phyloP scores from a whole-genome alignment of 2,888 invertebrate species.

The Tiliacea aurago region DNA sequence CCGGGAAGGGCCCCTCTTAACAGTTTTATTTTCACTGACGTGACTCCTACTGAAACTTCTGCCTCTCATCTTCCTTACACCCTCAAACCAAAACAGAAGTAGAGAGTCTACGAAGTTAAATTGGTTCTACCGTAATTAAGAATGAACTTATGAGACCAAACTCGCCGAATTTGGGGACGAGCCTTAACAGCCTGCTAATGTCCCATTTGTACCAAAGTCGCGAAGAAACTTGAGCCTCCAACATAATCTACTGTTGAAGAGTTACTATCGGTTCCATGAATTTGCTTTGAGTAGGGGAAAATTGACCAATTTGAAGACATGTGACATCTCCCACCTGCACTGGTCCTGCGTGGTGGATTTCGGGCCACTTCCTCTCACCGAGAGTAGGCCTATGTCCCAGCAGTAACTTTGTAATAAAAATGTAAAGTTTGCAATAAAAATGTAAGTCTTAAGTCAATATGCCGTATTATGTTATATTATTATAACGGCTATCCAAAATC shows the following conservation, averaged over 20 bases:
- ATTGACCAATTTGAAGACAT: background rate
- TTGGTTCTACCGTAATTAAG: constrained; percentile 58
- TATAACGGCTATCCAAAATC: too few relatives aligned
- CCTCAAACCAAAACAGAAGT: constrained; percentile 4
- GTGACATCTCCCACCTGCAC: too few relatives aligned
- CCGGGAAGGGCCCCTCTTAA: too few relatives aligned
- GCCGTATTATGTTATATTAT: too few relatives aligned
- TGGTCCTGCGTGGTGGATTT: too few relatives aligned
- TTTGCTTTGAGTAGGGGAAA: background rate
- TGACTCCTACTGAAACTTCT: constrained; percentile 7
- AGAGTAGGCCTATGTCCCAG: too few relatives aligned
- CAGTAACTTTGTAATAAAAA: too few relatives aligned
- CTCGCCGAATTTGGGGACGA: constrained; percentile 41
- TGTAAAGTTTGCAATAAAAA: too few relatives aligned
- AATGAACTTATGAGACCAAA: constrained; percentile 46
- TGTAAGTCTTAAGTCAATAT: too few relatives aligned
- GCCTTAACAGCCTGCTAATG: constrained; percentile 12
- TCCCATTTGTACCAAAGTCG: constrained; percentile 13
- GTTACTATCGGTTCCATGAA: background rate
- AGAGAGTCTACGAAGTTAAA: constrained; percentile 53
- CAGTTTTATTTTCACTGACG: background rate
- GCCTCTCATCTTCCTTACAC: background rate
- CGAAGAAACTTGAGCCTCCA: background rate
- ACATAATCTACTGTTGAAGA: constrained; percentile 7
- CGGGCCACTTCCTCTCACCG: too few relatives aligned